A percentile compares a stretch with the other conserved stretches of the same genome.
These are phyloP conservation scores for Microtus pennsylvanicus DNA, from an alignment of 2,113 vertebrate species.

Conservation along the genomic window DNA sequence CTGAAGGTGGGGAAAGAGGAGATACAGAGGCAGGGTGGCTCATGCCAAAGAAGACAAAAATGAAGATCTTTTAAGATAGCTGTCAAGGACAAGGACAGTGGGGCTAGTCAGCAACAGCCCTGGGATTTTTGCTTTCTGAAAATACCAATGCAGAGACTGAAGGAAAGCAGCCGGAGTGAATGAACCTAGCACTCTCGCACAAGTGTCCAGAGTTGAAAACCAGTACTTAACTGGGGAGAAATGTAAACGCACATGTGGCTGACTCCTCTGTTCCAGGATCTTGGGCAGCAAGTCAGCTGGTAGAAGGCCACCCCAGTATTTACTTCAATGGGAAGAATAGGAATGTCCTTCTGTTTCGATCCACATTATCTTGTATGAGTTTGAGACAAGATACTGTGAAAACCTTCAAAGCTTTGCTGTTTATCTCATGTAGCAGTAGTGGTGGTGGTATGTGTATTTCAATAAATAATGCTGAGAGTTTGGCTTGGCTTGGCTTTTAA, in stretches of 20 bases:
- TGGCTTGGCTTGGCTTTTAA: background rate
- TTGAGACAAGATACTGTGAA: background rate
- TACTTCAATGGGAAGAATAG: too few relatives aligned
- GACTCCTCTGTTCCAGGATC: background rate
- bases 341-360: background rate
- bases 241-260: too few relatives aligned
- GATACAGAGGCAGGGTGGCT: background rate
- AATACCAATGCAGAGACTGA: background rate
- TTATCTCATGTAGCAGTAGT: background rate
- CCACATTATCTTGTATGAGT: background rate
- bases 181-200: background rate
- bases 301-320: too few relatives aligned
- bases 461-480: background rate
- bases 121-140: background rate
- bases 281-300: accelerated
- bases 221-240: background rate
- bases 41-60: background rate
- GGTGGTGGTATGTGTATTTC: background rate
- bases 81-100: background rate
- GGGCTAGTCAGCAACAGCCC: background rate
- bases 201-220: background rate
- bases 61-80: background rate
- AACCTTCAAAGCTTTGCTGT: background rate
- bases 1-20: background rate
- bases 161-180: background rate